Base-by-base conservation (phyloP, 2,797 vertebrate species). In the Anniella stebbinsi region DNA sequence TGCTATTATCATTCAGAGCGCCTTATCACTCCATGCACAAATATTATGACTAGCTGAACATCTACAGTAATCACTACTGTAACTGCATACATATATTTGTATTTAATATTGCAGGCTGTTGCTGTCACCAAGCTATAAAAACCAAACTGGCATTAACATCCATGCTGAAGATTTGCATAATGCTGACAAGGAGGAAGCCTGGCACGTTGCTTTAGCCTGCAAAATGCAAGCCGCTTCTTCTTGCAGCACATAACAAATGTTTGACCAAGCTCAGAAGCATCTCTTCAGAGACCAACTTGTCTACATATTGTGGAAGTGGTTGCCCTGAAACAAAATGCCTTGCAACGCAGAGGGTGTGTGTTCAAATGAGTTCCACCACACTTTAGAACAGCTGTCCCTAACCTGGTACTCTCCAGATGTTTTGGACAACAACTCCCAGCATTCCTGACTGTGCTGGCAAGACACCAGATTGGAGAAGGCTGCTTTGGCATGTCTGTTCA, bases 61-160 rank as follows among this genome's bases (percentile, higher is more conserved):
- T 91, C 92, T 84, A 95, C 84, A 94, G 92, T 86, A 91, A 95
- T 91, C 95, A 96, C 25, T 86, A 89, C 80, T 0, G 45, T 91
- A 93, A 88, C 94, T 94, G 94, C 94, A 90, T 94, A 87, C 1
- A 54, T 93, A 93, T 94, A 89, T 94, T 95, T 94, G 93, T 95
- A 91, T 91, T 95, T 93, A 94, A 96, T 93, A 95, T 91, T 92
- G 95, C 94, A 93, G 92, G 92, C 92, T 95, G 95, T 87, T 94
- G 95, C 95, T 96, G 95, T 96, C 95, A 96, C 95, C 92, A 91
- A 89, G 93, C 94, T 95, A 90, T 92, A 92, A 94, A 95, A 96
- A 77, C 92, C 92, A 89, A 95, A 91, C 92, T 92, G 93, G 93
- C 95, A 93, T 92, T 92, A 94, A 91, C 86, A 92, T 88, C 91